Evolutionary conservation across 30 jellyfish, hydroid and myxozoan species (phyloP), one percentile per base, ranked within the genome.

Genomic region (Hydra vulgaris): DNA sequence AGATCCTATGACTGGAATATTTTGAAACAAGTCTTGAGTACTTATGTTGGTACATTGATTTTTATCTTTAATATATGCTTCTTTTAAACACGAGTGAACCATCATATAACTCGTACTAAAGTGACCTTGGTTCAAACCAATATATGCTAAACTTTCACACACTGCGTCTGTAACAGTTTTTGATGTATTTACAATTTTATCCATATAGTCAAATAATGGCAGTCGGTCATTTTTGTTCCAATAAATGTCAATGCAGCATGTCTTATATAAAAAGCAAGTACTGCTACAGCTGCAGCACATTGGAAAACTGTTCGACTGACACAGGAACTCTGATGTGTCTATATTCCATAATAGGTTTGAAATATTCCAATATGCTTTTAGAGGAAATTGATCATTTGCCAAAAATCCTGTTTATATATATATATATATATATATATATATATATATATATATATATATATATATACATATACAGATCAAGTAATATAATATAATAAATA

Each of bases 201-300:
- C 71, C 20, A 75, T 19, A 25, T 75, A 75, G 15, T 21, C 22
- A 75, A 3, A 5, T 23, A 75, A 70, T 4, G 22, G 0, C 0
- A 54, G 17, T 54, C 71, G n/a, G 17, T 25, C 56, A 18, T 17
- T 19, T 19, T 75, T 12, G 21, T 26, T 75, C 83, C 83, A 75
- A 15, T 21, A 71, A 17, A 25, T 23, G 71, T 75, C 83, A 23
- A 75, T 75, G 21, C 83, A 75, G 71, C 83, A 75, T 0, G 83
- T 25, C 71, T 75, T 75, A 4, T 22, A 40, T 26, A 15, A 7
- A 66, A 75, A 25, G 71, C 83, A 75, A 8, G 4, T 75, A 0
- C 16, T 8, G 5, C 20, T 7, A 53, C 83, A 75, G 67, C 56
- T 54, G 25, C 83, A 75, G 56, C 83, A 75, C 66, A 8, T 53